These are phyloP conservation scores for Hypsopygia costalis DNA, from an alignment of 2,888 invertebrate genomes.

Conservation along the genomic window DNA sequence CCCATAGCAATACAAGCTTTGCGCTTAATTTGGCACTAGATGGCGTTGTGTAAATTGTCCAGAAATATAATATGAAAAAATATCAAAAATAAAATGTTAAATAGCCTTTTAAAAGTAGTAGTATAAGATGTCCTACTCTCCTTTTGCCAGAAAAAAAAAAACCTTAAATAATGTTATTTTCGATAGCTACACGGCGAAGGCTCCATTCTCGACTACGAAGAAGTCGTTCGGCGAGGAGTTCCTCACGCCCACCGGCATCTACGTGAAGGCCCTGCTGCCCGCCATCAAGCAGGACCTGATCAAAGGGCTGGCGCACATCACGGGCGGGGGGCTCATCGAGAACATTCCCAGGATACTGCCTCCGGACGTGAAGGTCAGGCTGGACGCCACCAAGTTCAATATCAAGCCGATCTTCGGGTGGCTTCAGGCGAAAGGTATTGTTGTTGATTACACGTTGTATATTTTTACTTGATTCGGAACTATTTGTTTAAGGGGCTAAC, in stretches of 20 bases:
- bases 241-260: slow-evolving; percentile 92
- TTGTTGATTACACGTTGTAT: too few species aligned
- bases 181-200: slow-evolving; percentile 55
- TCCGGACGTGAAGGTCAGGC: slow-evolving; percentile 78
- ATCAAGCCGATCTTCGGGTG: slow-evolving; percentile 93
- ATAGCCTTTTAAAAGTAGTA: too few species aligned
- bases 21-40: too few species aligned
- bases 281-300: slow-evolving; percentile 85
- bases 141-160: too few species aligned
- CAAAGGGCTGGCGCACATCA: slow-evolving; percentile 96
- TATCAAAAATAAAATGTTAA: too few species aligned
- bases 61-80: too few species aligned
- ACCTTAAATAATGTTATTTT: too few species aligned
- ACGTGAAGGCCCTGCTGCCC: slow-evolving; percentile 87
- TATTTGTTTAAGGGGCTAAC: too few species aligned
- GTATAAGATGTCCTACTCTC: too few species aligned
- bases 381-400: slow-evolving; percentile 87
- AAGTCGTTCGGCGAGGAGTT: slow-evolving; percentile 86
- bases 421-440: slow-evolving; percentile 88
- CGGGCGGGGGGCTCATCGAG: slow-evolving; percentile 94
- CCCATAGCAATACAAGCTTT: too few species aligned
- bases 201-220: slow-evolving; percentile 59
- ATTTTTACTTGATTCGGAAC: too few species aligned
- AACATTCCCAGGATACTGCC: slow-evolving; percentile 94
- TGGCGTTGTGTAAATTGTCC: too few species aligned